Conservation (phyloP, 2,888 invertebrate species). For the Dicycla oo region DNA sequence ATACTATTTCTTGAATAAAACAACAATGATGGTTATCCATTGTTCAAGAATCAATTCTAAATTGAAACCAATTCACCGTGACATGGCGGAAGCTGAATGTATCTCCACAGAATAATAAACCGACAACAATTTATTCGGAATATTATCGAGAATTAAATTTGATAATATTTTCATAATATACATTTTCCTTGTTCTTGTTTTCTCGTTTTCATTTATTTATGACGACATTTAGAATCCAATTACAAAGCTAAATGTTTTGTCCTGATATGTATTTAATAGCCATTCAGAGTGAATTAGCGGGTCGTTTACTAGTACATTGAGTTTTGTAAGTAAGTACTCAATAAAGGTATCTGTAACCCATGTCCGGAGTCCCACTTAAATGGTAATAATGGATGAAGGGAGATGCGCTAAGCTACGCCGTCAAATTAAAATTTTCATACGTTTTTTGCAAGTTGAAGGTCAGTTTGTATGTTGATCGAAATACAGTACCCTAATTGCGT, state of each 20-base stretch:
- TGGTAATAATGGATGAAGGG: background rate
- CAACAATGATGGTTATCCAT: no score
- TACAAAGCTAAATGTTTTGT: conserved; percentile 18
- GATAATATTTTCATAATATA: conserved; percentile 32
- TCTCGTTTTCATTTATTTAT: conserved; percentile 27
- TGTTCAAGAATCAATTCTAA: background rate
- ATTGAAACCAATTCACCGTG: background rate
- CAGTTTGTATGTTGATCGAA: no score
- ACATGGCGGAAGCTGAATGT: conserved; percentile 17
- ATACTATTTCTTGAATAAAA: background rate
- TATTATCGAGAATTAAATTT: conserved; percentile 42
- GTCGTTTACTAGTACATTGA: background rate
- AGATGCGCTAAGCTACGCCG: background rate
- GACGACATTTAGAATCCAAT: conserved; percentile 38
- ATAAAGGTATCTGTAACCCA: background rate
- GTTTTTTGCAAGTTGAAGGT: background rate
- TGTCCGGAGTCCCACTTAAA: background rate
- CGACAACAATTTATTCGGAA: conserved; percentile 26
- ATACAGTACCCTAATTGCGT: no score
- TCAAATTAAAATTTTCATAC: background rate
- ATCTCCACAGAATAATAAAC: conserved; percentile 20
- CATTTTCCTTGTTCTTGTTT: conserved; percentile 17
- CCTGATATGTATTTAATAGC: conserved; percentile 13
- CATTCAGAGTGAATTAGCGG: conserved; percentile 9
- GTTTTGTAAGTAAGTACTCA: background rate